Conservation (phyloP, 2,797 vertebrate species). For the Austrolebias charrua region DNA sequence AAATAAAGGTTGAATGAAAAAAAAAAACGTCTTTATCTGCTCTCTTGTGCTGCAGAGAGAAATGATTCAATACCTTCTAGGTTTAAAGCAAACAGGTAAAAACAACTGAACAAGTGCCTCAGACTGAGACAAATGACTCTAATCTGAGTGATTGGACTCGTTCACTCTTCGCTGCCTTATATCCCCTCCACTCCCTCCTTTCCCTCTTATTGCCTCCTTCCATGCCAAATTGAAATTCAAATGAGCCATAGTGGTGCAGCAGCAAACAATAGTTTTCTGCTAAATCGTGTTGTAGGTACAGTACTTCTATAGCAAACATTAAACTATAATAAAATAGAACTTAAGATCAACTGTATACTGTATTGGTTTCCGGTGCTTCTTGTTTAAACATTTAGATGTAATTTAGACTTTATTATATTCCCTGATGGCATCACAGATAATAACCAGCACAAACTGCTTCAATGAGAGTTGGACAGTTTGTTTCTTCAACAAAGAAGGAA, state of each 20-base stretch:
- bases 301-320: constrained; percentile 31
- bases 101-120: constrained; percentile 78
- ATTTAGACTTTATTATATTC: constrained; percentile 37
- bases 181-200: constrained; percentile 10
- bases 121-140: constrained; percentile 81
- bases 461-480: constrained; percentile 20
- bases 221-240: constrained; percentile 69
- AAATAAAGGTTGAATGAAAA: too few species aligned
- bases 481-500: constrained; percentile 27
- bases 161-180: constrained; percentile 47
- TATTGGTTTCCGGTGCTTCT: constrained; percentile 7
- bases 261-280: constrained; percentile 52
- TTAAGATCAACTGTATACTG: constrained; percentile 18
- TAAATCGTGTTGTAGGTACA: constrained; percentile 41
- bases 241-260: constrained; percentile 48
- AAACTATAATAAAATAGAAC: constrained; percentile 37
- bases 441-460: constrained; percentile 37
- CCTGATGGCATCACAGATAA: constrained; percentile 41
- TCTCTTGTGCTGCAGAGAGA: constrained; percentile 53
- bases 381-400: constrained; percentile 37
- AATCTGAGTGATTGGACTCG: constrained; percentile 77
- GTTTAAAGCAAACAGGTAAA: constrained; percentile 70
- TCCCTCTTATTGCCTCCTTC: constrained; percentile 47
- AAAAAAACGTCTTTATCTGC: constrained; percentile 49
- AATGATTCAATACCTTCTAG: constrained; percentile 69